Conservation (phyloP, 2,888 invertebrate genomes). For the Iselma pallidipennis region DNA sequence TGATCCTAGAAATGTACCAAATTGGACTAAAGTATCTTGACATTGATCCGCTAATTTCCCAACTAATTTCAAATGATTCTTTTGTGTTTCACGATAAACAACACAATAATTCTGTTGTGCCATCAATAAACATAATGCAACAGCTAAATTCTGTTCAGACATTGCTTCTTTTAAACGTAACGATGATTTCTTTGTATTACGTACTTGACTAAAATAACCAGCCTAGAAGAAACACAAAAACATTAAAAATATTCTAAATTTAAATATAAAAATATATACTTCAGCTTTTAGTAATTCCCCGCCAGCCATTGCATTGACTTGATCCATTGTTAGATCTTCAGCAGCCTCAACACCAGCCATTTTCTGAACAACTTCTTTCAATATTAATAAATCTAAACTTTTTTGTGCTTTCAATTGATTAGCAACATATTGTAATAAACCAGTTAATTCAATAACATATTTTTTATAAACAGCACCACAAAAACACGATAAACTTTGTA, state of each 20-base stretch:
- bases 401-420: slow-evolving; percentile 96
- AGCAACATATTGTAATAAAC: slow-evolving; percentile 94
- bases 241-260: slow-evolving; percentile 11
- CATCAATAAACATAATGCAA: slow-evolving; percentile 90
- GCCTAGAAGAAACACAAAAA: slow-evolving; percentile 78
- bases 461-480: slow-evolving; percentile 97
- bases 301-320: slow-evolving; percentile 95
- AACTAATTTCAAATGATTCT: slow-evolving; percentile 85
- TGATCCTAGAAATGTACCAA: slow-evolving; percentile 93
- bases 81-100: slow-evolving; percentile 80
- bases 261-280: slow-evolving; percentile 58
- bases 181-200: slow-evolving; percentile 96
- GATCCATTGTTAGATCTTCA: slow-evolving; percentile 95
- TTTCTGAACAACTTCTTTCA: slow-evolving; percentile 98
- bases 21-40: slow-evolving; percentile 97
- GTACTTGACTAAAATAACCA: slow-evolving; percentile 95
- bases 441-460: slow-evolving; percentile 94
- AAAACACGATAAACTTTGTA: slow-evolving; percentile 93
- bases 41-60: slow-evolving; percentile 89
- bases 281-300: slow-evolving; percentile 94
- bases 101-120: slow-evolving; percentile 98
- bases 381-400: slow-evolving; percentile 87
- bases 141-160: slow-evolving; percentile 90
- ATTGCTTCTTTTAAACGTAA: slow-evolving; percentile 93
- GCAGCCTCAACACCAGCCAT: slow-evolving; percentile 99